Base-by-base conservation (phyloP, 1,140 invertebrate genomes). In the Grapholita molesta region DNA sequence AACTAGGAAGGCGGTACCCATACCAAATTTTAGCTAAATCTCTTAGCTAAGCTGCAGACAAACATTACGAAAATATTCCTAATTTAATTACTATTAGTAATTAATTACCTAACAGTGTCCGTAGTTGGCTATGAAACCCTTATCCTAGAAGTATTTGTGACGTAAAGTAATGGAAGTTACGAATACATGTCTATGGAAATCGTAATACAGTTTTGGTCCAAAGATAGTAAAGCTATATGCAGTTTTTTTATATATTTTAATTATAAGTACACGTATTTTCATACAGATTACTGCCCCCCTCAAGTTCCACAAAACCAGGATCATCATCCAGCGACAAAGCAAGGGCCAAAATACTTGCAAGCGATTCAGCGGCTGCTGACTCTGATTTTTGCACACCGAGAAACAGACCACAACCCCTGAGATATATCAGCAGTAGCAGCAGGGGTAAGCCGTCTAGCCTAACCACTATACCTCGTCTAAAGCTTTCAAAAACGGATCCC, bases 371-470 rank as follows among this genome's bases (percentile, higher is more conserved):
- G 2, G 70, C 74, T 5, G 77, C 32, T 0, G 82, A 88, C 9
- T 83, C 80, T 18, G 80, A 83, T 1, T 73, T 89, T 23, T 72
- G 67, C 24, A 91, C 87, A 0, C 86, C 85, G 2, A 84, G 70
- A 30, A 85, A 86, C 25, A 78, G 80, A 53, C 87, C 86, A 0
- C 76, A 72, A n/a, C 79, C 85, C 33, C 71, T 88, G 12, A 76
- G 83, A 79, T 91, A 91, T 55, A 91, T 91, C 11, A 89, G 87
- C 67, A 89, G 87, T 67, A 91, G 89, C 33, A 89, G 87, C 67
- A 79, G 84, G 80, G 89, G 87, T 86, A 70, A 53, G 64, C 33
- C 32, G 18, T 57, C 11, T n/a, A 35, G 18, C 33, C 21, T 52
- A 18, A 6, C 11, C 30, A 8, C 30, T 32, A 28, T 28, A 28